Conservation (phyloP, 2,888 invertebrate species). For the Diabrotica balteata region DNA sequence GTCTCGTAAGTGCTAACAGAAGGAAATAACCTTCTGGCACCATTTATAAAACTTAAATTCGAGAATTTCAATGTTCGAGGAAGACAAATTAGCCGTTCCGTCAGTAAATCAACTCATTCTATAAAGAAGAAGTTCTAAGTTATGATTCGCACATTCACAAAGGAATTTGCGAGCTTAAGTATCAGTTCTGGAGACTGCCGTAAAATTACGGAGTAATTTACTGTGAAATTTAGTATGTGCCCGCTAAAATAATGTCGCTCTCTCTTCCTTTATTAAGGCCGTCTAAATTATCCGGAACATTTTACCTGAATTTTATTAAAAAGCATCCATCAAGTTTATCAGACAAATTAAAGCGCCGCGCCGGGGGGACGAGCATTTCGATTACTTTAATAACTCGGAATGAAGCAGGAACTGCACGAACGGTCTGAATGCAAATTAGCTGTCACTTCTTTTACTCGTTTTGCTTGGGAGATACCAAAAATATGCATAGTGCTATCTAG, state of each 20-base stretch:
- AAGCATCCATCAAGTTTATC: constrained; percentile 20
- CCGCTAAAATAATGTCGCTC: constrained; percentile 22
- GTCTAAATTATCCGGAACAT: constrained; percentile 18
- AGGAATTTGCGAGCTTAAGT: not conserved
- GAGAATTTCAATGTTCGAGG: not conserved
- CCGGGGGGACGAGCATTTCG: not conserved
- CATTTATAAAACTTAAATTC: too few species aligned
- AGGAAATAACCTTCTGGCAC: too few species aligned
- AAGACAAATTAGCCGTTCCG: not conserved
- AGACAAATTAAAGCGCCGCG: constrained; percentile 6
- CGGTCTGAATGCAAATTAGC: too few species aligned
- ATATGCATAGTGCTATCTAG: too few species aligned
- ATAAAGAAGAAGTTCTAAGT: constrained; percentile 7
- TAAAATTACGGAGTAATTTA: constrained; percentile 23
- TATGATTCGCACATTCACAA: constrained; percentile 9
- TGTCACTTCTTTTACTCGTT: too few species aligned
- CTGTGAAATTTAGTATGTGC: constrained; percentile 25
- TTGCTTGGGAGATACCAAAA: too few species aligned
- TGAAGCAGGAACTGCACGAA: not conserved
- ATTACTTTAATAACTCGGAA: constrained; percentile 5
- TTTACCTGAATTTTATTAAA: constrained; percentile 24
- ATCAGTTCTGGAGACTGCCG: constrained; percentile 10
- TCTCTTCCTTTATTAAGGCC: constrained; percentile 27
- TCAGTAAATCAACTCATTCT: not conserved
- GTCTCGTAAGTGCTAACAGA: too few species aligned